Evolutionary conservation across 2,113 vertebrate species (phyloP), one percentile per base, ranked within the genome.

Genomic region (Pachypanchax playfairii): DNA sequence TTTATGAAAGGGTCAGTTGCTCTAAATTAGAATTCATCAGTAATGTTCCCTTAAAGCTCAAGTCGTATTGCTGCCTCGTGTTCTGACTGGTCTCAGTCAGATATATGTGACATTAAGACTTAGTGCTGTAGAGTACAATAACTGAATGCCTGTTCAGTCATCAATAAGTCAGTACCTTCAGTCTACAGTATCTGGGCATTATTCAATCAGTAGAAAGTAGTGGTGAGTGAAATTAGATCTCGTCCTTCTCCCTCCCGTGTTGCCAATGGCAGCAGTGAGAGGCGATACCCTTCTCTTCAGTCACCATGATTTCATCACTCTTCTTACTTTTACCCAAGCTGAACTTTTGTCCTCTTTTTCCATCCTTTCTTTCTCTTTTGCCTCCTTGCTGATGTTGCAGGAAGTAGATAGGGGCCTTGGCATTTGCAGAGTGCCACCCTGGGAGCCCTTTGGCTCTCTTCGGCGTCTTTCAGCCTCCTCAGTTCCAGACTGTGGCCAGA

Each of bases 131-230:
- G 14, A n/a, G 59, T 41, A 29, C 5, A 13, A 63, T 54, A 13
- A 51, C 43, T 75, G 46, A 73, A 69, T 41, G 50, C 52, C 70
- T 66, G 63, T 65, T 77, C 67, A 46, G 66, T 77, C 72, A 85
- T 89, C 70, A 90, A 89, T 89, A 80, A 89, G 55, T 86, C 77
- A 87, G 78, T 22, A 56, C 53, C 21, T 64, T 39, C 39, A 39
- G 56, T 51, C 58, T 70, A 68, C 70, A 69, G 73, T 52, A 78
- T 81, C 57, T 63, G 52, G 63, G 21, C 49, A 68, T 72, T 76
- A 62, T 78, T 67, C 79, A 72, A 71, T 78, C 77, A 61, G 55
- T 46, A 50, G 65, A 73, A 72, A 59, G 67, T 60, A 42, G 52
- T 36, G 39, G 49, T 35, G 51, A 66, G 57, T 79, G 81, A 87